Evolutionary conservation across 1,140 invertebrate species (phyloP).

Genomic region (Mesaphorura yosii): DNA sequence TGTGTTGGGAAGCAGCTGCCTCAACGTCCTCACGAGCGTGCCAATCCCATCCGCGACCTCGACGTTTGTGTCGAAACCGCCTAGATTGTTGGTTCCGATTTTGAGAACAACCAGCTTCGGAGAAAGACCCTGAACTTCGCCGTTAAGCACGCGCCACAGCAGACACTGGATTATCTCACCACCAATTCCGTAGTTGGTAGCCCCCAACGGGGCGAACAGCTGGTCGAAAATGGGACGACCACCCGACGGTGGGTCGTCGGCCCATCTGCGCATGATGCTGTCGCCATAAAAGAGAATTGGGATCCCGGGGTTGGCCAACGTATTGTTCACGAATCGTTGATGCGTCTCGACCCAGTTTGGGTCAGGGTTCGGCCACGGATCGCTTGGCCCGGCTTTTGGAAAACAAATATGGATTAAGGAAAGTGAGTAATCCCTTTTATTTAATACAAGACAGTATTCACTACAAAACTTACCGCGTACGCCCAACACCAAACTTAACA

Average conservation of each 20-base stretch:
- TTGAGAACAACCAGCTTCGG: conserved; percentile 13
- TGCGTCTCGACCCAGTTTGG: conserved; percentile 13
- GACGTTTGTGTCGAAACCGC: not conserved
- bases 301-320: conserved; percentile 1
- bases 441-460: too few relatives aligned
- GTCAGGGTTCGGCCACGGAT: conserved; percentile 6
- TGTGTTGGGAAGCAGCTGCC: not conserved
- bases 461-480: too few relatives aligned
- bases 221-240: not conserved
- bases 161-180: conserved; percentile 2
- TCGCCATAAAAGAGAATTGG: conserved; percentile 11
- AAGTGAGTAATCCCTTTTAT: too few relatives aligned
- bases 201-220: conserved; percentile 6
- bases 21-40: not conserved
- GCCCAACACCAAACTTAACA: too few relatives aligned
- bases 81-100: conserved; percentile 16
- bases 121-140: conserved; percentile 7
- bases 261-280: conserved; percentile 14
- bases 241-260: too few relatives aligned
- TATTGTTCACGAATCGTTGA: conserved; percentile 6
- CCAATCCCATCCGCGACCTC: not conserved
- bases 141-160: conserved; percentile 5
- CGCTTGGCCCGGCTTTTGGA: conserved; percentile 4
- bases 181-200: conserved; percentile 10
- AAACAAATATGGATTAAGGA: too few relatives aligned